These are phyloP conservation scores for Limnephilus lunatus DNA, from an alignment of 2,888 invertebrate species.

Conservation along the genomic window DNA sequence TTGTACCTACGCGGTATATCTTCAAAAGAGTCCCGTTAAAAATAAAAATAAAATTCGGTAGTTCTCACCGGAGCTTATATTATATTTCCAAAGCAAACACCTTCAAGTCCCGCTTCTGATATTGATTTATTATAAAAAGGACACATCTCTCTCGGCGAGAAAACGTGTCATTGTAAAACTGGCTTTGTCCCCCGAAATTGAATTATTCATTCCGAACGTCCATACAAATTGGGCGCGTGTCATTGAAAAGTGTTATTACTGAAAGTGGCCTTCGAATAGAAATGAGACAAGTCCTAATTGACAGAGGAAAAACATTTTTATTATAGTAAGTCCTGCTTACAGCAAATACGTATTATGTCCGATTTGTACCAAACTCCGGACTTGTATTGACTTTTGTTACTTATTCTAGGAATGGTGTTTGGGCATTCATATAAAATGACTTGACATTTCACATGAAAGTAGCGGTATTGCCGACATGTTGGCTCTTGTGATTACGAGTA, in stretches of 20 bases:
- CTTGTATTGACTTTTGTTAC: background rate
- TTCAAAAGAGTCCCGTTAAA: background rate
- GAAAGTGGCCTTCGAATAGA: constrained; percentile 23
- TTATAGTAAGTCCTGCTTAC: background rate
- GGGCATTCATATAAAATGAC: background rate
- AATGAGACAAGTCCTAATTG: constrained; percentile 36
- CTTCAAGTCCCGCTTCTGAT: constrained; percentile 13
- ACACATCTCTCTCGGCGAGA: background rate
- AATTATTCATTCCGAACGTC: constrained; percentile 25
- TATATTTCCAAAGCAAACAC: background rate
- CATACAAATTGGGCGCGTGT: constrained; percentile 42
- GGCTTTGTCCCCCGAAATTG: constrained; percentile 30
- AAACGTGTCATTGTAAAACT: constrained; percentile 15
- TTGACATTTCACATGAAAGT: background rate
- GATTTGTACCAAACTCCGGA: background rate
- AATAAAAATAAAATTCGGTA: background rate
- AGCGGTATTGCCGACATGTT: background rate
- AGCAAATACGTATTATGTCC: background rate
- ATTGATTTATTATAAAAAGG: constrained; percentile 28
- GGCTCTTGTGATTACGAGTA: background rate
- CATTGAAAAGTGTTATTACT: constrained; percentile 17
- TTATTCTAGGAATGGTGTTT: background rate
- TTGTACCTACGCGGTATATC: background rate
- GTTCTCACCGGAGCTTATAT: background rate
- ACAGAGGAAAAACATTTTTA: constrained; percentile 36